Base-by-base conservation (phyloP, 2,888 invertebrate genomes). In the Leucophenga maculata region DNA sequence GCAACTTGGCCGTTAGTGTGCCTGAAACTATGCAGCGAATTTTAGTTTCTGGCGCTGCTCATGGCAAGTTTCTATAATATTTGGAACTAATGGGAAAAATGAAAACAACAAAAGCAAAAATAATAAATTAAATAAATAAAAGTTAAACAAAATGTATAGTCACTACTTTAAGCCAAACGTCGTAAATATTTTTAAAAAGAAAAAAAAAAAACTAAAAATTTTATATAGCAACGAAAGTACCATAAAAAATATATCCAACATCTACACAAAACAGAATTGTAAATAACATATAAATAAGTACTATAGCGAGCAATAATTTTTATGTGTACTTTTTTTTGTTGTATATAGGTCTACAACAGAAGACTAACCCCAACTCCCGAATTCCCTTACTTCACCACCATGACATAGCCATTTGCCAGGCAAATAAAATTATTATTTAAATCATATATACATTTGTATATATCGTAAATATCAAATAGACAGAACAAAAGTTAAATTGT, bases 141-240 rank as follows among this genome's bases (percentile, higher is more conserved):
- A 80, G 80, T 75, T 83, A 86, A 86, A 84, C 80, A 80, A 85
- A 87, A 87, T 88, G 87, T 88, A 88, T 88, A 88, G 88, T 88
- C 88, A 88, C 87, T 88, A 88, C 79, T 87, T 87, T 88, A 88
- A 88, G 88, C 80, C 80, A 82, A 76, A 78, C 57, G 62, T 64
- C 57, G 65, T 57, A 31, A 64, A 55, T 65, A 65, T 65, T 50
- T 65, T 14, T 60, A 54, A 59, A 31, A 11, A n/a, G 32, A 59
- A 70, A 69, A 71, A 55, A 71, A 73, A 54, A 73, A 32, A 64
- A 68, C 44, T 67, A 70, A 67, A 66, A 86, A 76, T 80, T 83
- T 76, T 75, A 75, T 75, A 73, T 72, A 78, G 78, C 71, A 76
- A 67, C 44, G 16, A 67, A 72, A 80, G 76, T 81, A 78, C 75